These are phyloP conservation scores for Falco concolor DNA, from an alignment of 2,797 vertebrate genomes.

Conservation along the genomic window DNA sequence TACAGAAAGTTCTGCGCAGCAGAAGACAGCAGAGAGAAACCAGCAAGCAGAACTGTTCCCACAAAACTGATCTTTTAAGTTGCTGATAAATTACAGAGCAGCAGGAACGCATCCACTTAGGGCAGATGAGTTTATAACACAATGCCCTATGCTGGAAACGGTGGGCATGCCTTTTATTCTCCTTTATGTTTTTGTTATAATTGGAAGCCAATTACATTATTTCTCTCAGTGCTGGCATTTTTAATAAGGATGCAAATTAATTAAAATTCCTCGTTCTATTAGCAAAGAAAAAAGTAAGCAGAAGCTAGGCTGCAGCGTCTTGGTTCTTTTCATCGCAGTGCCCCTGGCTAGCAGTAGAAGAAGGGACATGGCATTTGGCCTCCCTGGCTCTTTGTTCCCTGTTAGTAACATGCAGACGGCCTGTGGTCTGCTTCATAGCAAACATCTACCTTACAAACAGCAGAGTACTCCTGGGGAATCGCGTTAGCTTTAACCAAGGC, in stretches of 20 bases:
- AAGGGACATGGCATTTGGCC: background rate
- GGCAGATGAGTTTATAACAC: background rate
- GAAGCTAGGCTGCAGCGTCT: background rate
- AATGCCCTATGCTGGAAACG: background rate
- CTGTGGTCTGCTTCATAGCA: background rate
- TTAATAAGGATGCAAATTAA: background rate
- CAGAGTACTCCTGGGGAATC: background rate
- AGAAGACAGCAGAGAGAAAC: background rate
- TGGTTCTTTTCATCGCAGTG: rapidly evolving
- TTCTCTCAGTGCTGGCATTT: background rate
- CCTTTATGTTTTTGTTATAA: background rate
- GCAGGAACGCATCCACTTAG: background rate
- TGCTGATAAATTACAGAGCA: background rate
- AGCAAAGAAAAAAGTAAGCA: background rate
- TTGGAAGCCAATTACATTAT: background rate
- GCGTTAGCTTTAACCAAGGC: background rate
- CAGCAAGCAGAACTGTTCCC: background rate
- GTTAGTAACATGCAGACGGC: rapidly evolving
- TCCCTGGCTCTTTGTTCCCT: background rate
- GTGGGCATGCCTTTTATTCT: background rate
- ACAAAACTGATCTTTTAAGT: background rate
- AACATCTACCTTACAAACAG: background rate
- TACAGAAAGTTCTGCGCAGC: background rate
- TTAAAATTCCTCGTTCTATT: background rate
- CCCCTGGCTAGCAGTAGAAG: background rate